Base-by-base conservation (phyloP, 2,113 vertebrate species). In the Agelaius phoeniceus region DNA sequence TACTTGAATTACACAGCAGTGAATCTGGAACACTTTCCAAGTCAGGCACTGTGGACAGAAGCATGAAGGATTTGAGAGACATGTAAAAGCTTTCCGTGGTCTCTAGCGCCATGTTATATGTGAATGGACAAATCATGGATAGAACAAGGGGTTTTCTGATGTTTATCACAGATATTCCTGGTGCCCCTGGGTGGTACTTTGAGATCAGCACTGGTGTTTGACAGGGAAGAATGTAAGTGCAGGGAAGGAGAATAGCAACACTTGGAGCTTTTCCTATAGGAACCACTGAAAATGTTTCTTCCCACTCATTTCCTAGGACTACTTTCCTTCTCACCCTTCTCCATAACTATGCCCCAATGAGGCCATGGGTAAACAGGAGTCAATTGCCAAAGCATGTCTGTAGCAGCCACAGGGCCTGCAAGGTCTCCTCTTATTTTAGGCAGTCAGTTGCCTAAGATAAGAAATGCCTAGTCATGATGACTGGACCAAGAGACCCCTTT, bases 1-100 rank as follows among this genome's bases (percentile, higher is more conserved):
- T 41, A 24, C 17, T 73, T 0, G 0, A 49, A 65, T 87, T 55
- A 79, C 3, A 7, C 7, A 13, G 37, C 62, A 66, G 30, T 51
- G 69, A 82, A 72, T 62, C 13, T 9, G 33, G 21, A 90, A 54
- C 59, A 62, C 7, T 58, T 85, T 54, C 24, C 3, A 2, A 90
- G 63, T 15, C 30, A 37, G 71, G 39, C 0, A 0, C n/a, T 81
- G 49, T 23, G 63, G 33, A 48, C 14, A 35, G 17, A 31, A 69
- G 46, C 62, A 52, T 6, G 44, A 76, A 13, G n/a, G 72, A 62
- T 46, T 46, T 80, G 49, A 73, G 51, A 88, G 72, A 80, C 35
- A 27, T 6, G 24, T 68, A 69, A 94, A 93, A 83, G 43, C 26
- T 74, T 88, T 73, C 55, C 39, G 10, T 57, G 51, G 35, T 37